Evolutionary conservation across 2,888 invertebrate species (phyloP).

Genomic region (Lomographa bimaculata): DNA sequence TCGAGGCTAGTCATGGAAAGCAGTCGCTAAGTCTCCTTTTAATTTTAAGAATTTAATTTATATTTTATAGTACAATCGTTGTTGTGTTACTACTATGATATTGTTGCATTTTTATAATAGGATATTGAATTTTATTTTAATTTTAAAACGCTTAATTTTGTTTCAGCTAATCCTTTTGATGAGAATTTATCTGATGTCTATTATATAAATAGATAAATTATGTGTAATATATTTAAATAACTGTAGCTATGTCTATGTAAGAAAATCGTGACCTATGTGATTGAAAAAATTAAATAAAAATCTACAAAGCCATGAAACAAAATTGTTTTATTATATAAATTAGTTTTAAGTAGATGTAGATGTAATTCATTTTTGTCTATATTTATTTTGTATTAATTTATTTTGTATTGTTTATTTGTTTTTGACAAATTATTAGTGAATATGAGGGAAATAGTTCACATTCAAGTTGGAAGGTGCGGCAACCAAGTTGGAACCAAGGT

Average conservation of each 20-base stretch:
- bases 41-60: constrained; percentile 18
- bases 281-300: constrained; percentile 24
- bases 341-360: constrained; percentile 57
- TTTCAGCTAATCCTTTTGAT: constrained; percentile 2
- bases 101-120: constrained; percentile 40
- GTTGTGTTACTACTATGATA: constrained; percentile 20
- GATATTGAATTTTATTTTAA: constrained; percentile 12
- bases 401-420: constrained; percentile 40
- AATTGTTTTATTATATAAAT: constrained; percentile 30
- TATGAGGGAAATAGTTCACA: constrained; percentile 92
- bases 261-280: constrained; percentile 31
- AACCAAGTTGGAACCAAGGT: constrained; percentile 92
- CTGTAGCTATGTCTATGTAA: constrained; percentile 19
- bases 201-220: constrained; percentile 16
- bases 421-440: constrained; percentile 58
- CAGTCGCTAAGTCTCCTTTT: constrained; percentile 24
- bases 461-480: constrained; percentile 84
- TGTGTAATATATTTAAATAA: constrained; percentile 15
- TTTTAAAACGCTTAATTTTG: constrained; percentile 10
- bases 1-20: constrained; percentile 34
- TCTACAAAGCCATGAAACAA: constrained; percentile 46
- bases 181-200: constrained; percentile 1
- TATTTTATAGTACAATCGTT: constrained; percentile 19
- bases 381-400: constrained; percentile 42
- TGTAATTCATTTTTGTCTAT: constrained; percentile 43